Conservation (phyloP, 2,113 vertebrate genomes). For the Chauna torquata region DNA sequence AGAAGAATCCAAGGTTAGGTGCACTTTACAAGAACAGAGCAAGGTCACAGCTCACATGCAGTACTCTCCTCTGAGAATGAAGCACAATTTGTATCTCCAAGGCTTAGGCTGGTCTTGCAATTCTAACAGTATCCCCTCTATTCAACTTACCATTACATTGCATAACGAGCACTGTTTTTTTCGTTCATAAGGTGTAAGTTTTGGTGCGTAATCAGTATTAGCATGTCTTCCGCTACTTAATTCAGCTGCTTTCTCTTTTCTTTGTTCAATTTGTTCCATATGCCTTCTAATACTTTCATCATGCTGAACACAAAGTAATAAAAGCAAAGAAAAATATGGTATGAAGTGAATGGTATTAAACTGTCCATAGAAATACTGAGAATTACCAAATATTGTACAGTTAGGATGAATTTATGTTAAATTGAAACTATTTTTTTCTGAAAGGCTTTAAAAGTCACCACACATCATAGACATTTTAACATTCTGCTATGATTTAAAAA, state of each 20-base stretch:
- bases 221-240: constrained; percentile 97
- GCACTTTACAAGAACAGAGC: not conserved
- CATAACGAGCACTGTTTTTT: constrained; percentile 97
- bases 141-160: constrained; percentile 82
- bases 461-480: not conserved
- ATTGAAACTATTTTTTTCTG: not conserved
- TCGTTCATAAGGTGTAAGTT: constrained; percentile 94
- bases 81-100: not conserved
- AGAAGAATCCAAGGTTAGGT: not conserved
- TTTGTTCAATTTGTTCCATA: constrained; percentile 98
- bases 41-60: not conserved
- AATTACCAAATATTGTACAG: not conserved
- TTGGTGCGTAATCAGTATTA: constrained; percentile 96
- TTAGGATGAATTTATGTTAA: not conserved
- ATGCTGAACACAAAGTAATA: constrained; percentile 78
- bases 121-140: not conserved
- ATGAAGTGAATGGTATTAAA: not conserved
- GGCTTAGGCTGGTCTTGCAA: not conserved
- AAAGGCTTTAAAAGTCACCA: not conserved
- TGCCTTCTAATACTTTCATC: constrained; percentile 97
- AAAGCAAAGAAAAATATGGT: not conserved
- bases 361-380: not conserved
- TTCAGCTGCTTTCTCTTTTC: constrained; percentile 98
- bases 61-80: not conserved
- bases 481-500: not conserved